Evolutionary conservation across 1,140 invertebrate species (phyloP), one percentile per base, ranked within the genome.

Genomic region (Drosophila burlai): DNA sequence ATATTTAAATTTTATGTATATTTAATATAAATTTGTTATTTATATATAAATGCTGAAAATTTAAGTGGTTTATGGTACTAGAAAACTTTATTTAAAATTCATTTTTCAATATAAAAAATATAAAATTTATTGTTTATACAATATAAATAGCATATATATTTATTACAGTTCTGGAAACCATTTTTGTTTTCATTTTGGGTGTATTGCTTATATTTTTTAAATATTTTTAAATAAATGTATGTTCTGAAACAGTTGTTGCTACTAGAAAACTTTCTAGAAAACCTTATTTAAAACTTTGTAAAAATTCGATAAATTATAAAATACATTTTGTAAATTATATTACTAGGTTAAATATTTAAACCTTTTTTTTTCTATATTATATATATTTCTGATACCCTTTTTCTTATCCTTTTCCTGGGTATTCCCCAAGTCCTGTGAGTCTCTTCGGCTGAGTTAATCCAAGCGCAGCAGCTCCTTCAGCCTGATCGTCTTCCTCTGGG

Each of bases 381-480:
- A 21, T 11, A n/a, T 8, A 18, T 45, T 42, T 46, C 0, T 13
- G 4, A 0, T 11, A 13, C 2, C 2, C 10, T 13, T 21, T 24
- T 15, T 3, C 2, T 24, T 24, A 15, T 0, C 4, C 3, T 13
- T 24, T 49, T 49, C 24, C 26, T 29, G 66, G 15, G 46, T 18
- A 54, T 68, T 2, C 5, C 3, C 3, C 0, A 7, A 9, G 38
- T 40, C 47, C 26, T 8, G 0, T 0, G 13, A 3, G 24, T 13
- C 47, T 40, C 29, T 40, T n/a, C n/a, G 10, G 2, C 46, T 26
- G 38, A 24, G 42, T 69, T 11, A 55, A 68, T 24, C 64, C 24
- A 26, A 71, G 31, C 49, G 49, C 34, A 24, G 34, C 52, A 64
- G 67, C 67, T 68, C 63, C 67, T 69, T 38, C 47, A 45, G 58